Percentiles rank a stretch among this genome's conserved stretches.
phyloP scores from a whole-genome alignment of 1,140 invertebrate species.

The Schlechtendalia chinensis region DNA sequence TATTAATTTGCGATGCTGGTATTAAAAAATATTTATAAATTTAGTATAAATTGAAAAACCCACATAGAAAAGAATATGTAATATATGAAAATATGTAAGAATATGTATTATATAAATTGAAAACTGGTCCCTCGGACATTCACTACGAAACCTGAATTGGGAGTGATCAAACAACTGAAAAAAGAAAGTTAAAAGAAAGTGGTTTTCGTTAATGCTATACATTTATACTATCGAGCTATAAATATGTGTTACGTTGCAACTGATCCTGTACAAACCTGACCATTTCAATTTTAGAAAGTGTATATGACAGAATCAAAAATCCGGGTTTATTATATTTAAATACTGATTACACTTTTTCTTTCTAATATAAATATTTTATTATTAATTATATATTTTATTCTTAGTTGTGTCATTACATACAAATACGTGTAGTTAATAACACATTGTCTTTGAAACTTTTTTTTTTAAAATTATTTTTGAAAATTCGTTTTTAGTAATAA shows the following conservation, averaged over 20 bases:
- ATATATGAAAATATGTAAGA: no score
- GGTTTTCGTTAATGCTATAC: slow-evolving; percentile 20
- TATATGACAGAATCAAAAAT: background rate
- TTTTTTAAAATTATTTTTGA: no score
- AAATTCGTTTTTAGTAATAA: no score
- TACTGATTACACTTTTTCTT: background rate
- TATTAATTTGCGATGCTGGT: no score
- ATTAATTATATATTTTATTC: no score
- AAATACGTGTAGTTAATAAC: no score
- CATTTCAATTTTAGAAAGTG: slow-evolving; percentile 26
- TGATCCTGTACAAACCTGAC: background rate
- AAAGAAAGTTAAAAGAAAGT: slow-evolving; percentile 49
- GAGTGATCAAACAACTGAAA: background rate
- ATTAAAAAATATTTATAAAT: no score
- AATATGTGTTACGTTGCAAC: slow-evolving; percentile 21
- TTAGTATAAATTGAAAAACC: no score
- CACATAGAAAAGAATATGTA: no score
- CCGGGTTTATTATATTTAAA: background rate
- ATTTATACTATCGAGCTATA: slow-evolving; percentile 5
- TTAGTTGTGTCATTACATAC: no score
- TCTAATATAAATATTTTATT: background rate
- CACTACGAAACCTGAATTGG: background rate
- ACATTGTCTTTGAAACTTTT: no score
- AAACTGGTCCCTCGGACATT: background rate
- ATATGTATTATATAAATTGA: background rate